Conservation (phyloP, 2,113 vertebrate species). For the Ctenomys sociabilis region DNA sequence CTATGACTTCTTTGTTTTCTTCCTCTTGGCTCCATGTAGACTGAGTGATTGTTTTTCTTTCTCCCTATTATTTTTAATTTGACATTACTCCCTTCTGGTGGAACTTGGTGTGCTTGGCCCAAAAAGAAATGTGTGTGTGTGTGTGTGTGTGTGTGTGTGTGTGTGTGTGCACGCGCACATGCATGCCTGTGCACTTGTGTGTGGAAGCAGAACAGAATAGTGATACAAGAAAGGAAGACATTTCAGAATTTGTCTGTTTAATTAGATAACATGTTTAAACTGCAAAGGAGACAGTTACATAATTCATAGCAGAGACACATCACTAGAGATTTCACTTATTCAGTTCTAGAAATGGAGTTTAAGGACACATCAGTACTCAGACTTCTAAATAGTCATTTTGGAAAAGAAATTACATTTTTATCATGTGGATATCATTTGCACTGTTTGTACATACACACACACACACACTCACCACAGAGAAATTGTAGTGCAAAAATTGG, state of each 20-base stretch:
- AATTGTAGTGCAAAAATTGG: neutral
- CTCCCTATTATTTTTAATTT: conserved; percentile 73
- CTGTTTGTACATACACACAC: neutral
- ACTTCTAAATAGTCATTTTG: conserved; percentile 27
- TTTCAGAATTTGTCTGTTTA: conserved; percentile 74
- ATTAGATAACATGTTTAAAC: conserved; percentile 68
- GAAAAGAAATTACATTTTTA: conserved; percentile 56
- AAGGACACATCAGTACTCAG: neutral
- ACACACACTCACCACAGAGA: neutral
- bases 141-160: neutral
- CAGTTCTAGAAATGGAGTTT: conserved; percentile 63
- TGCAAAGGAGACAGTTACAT: conserved; percentile 71
- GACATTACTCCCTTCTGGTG: conserved; percentile 56
- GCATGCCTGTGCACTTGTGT: neutral
- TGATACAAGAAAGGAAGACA: conserved; percentile 51
- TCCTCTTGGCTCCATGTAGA: conserved; percentile 55
- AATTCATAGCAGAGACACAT: conserved; percentile 60
- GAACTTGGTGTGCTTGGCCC: conserved; percentile 71
- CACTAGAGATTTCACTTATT: conserved; percentile 14
- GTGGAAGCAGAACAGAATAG: neutral
- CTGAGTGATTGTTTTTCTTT: conserved; percentile 71
- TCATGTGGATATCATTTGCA: neutral
- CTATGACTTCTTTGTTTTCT: conserved; percentile 40
- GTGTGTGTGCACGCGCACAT: neutral
- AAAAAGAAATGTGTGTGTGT: neutral